Conservation (phyloP, 2,888 invertebrate species). For the Opisthograptis luteolata region DNA sequence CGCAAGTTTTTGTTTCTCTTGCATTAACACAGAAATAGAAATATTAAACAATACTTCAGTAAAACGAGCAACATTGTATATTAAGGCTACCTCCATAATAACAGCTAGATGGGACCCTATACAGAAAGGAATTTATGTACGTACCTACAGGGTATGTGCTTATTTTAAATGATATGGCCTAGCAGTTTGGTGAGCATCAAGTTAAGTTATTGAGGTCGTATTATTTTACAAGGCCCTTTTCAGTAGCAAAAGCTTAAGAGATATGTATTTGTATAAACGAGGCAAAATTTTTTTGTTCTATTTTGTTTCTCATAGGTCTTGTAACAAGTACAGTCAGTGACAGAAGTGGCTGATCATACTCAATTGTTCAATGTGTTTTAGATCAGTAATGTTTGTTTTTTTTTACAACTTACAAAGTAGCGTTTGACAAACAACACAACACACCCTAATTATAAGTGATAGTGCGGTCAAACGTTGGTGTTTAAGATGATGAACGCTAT, state of each 20-base stretch:
- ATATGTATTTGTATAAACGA: constrained; percentile 4
- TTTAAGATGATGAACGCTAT: too few species aligned
- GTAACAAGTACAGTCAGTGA: too few species aligned
- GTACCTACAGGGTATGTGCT: constrained; percentile 41
- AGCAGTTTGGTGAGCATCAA: constrained; percentile 24
- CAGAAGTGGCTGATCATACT: too few species aligned
- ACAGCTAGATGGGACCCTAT: constrained; percentile 31
- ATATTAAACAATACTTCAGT: constrained; percentile 21
- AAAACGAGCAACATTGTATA: constrained; percentile 31
- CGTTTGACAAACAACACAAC: too few species aligned
- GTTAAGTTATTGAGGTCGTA: constrained; percentile 28
- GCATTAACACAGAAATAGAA: constrained; percentile 7
- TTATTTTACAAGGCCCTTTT: constrained; percentile 27
- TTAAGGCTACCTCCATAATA: constrained; percentile 27
- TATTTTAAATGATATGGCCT: constrained; percentile 36
- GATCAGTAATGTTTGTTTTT: too few species aligned
- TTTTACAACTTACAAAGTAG: too few species aligned
- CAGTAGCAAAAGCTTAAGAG: constrained; percentile 11
- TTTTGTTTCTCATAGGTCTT: too few species aligned
- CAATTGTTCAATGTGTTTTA: too few species aligned
- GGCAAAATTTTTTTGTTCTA: neutral
- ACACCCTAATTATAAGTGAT: too few species aligned
- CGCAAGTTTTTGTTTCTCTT: too few species aligned
- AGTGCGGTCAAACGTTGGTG: too few species aligned
- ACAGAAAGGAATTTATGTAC: constrained; percentile 51